Conservation (phyloP, 2,797 vertebrate species). For the Falco concolor region DNA sequence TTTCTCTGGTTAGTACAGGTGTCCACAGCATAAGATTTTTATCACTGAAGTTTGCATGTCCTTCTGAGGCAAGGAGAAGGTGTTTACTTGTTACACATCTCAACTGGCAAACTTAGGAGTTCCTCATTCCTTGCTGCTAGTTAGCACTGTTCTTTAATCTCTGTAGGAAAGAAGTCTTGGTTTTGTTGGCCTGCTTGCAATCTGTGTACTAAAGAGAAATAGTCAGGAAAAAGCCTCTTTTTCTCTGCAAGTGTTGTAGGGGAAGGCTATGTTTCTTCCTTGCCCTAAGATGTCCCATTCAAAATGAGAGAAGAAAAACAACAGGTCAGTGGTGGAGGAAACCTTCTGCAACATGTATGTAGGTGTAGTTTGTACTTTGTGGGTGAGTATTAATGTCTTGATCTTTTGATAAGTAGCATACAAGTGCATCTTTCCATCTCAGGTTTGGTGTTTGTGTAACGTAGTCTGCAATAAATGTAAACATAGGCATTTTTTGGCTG, state of each 20-base stretch:
- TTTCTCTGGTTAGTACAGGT: not conserved
- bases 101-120: not conserved
- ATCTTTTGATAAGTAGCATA: not conserved
- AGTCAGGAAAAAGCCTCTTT: not conserved
- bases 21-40: not conserved
- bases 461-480: not conserved
- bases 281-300: not conserved
- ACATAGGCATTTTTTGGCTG: not conserved
- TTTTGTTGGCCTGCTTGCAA: not conserved
- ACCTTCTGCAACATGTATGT: not conserved
- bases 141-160: not conserved
- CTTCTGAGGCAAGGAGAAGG: not conserved
- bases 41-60: not conserved
- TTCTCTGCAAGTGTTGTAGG: not conserved
- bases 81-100: not conserved
- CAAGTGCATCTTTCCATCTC: not conserved
- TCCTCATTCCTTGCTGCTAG: not conserved
- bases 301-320: not conserved
- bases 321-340: not conserved
- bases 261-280: not conserved
- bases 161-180: not conserved
- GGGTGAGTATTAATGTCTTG: not conserved
- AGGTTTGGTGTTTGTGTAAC: not conserved
- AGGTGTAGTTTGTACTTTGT: not conserved
- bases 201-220: not conserved